phyloP scores from a whole-genome alignment of 2,888 invertebrate species.

The Dendrolimus houi region DNA sequence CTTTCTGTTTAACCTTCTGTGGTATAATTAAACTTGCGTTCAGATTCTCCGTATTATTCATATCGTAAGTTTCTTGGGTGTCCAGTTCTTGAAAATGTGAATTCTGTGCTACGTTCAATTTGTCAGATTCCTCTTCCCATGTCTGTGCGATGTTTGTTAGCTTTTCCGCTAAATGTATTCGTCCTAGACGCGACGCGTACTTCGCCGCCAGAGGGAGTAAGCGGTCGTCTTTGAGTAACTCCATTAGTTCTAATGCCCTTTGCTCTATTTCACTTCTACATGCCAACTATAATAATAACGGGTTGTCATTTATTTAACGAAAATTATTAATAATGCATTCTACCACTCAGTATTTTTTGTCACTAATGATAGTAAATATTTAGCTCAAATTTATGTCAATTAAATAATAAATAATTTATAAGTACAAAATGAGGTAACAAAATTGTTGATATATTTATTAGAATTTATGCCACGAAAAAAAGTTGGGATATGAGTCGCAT shows the following conservation, averaged over 20 bases:
- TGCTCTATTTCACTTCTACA: conserved; percentile 90
- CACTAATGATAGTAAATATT: too few species aligned
- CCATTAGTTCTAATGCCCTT: conserved; percentile 90
- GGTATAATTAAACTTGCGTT: conserved; percentile 64
- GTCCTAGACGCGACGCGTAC: conserved; percentile 88
- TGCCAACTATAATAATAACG: conserved; percentile 78
- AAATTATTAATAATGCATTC: too few species aligned
- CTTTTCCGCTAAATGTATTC: conserved; percentile 86
- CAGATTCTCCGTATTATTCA: conserved; percentile 46
- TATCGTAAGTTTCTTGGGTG: conserved; percentile 57
- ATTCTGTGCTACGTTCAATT: conserved; percentile 41
- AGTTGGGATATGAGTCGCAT: too few species aligned
- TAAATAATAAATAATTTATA: too few species aligned
- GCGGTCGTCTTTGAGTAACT: conserved; percentile 85
- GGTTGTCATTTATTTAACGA: background rate
- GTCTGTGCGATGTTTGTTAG: conserved; percentile 77
- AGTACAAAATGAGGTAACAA: too few species aligned
- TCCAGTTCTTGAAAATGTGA: conserved; percentile 53
- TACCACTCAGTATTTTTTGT: too few species aligned
- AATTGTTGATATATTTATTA: too few species aligned
- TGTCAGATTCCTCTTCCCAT: conserved; percentile 49
- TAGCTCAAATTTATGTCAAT: too few species aligned
- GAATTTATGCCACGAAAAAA: too few species aligned
- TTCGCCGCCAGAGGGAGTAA: conserved; percentile 90
- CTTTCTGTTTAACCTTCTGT: conserved; percentile 47